Conservation (phyloP, 2,113 vertebrate genomes). For the Hemiprocne comata region DNA sequence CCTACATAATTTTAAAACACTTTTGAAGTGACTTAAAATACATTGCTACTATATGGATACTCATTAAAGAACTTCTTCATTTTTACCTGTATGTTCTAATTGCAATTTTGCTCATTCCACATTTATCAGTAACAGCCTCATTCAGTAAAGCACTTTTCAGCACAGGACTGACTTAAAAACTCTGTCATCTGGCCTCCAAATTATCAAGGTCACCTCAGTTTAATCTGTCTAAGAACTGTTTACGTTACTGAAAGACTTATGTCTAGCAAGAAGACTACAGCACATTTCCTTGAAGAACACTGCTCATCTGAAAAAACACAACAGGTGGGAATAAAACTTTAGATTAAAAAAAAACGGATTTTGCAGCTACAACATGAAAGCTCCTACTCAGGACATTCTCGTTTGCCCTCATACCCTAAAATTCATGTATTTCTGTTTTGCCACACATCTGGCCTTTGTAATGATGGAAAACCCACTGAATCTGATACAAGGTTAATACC, state of each 20-base stretch:
- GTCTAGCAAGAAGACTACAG: not conserved
- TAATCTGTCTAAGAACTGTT: not conserved
- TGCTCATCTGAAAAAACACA: not conserved
- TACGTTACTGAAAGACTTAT: not conserved
- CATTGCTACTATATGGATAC: not conserved
- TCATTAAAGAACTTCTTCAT: not conserved
- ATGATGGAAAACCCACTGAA: not conserved
- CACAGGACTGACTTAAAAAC: not conserved
- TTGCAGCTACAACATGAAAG: not conserved
- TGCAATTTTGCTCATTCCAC: not conserved
- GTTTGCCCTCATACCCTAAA: not conserved
- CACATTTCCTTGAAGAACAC: not conserved
- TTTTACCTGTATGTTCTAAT: not conserved
- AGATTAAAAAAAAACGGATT: not conserved
- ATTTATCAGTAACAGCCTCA: not conserved
- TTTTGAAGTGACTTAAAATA: not conserved
- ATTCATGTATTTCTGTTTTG: not conserved
- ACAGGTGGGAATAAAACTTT: not conserved
- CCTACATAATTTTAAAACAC: not conserved
- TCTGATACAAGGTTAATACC: slow-evolving; percentile 72
- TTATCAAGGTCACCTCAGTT: not conserved
- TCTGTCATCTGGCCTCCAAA: not conserved
- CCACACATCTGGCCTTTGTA: not conserved
- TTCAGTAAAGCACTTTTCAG: not conserved
- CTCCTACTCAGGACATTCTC: not conserved